Evolutionary conservation across 1,140 invertebrate genomes (phyloP), one percentile per base, ranked within the genome.

Genomic region (Papilio glaucus): DNA sequence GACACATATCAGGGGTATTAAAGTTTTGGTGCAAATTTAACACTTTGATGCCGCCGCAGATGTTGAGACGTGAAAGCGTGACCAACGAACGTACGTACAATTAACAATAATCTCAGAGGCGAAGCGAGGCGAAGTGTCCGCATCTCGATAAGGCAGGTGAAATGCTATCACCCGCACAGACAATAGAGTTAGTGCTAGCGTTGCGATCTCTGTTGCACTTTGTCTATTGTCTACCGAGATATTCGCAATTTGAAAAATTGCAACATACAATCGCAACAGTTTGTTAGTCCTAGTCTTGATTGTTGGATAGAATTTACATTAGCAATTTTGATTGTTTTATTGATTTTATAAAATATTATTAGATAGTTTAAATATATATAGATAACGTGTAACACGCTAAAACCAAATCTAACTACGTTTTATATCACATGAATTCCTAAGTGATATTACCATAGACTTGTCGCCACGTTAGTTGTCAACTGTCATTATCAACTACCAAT

Each of bases 121-220:
- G 70, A 71, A 57, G 73, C 69, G 72, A 75, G 29, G 67, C 38
- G 65, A 49, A 53, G 49, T 53, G 49, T 53, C 38, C 29, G 70
- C 69, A 87, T 87, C 85, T 76, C 74, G 82, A 85, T 84, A 82
- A 77, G 57, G 26, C 72, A 76, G 76, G 75, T 78, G 79, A 77
- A 75, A 78, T 77, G 74, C 38, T 76, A 80, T 80, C 70, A 73
- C 70, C 73, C 60, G 72, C 61, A 70, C 68, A 75, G 37, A 79
- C 73, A 77, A 79, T 77, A 72, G 72, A 62, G 57, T 57, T 18
- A 49, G 21, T 6, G 15, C 18, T 10, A 9, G 12, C 29, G 8
- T 6, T 45, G 12, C 26, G 29, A 21, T 39, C 15, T 63, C 9
- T 21, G 33, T 8, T 63, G 33, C 61, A 63, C 33, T 63, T 63